A percentile compares a stretch with the other conserved stretches of the same genome.
Conservation (phyloP, 1,140 invertebrate species). For the Eupeodes corollae region DNA sequence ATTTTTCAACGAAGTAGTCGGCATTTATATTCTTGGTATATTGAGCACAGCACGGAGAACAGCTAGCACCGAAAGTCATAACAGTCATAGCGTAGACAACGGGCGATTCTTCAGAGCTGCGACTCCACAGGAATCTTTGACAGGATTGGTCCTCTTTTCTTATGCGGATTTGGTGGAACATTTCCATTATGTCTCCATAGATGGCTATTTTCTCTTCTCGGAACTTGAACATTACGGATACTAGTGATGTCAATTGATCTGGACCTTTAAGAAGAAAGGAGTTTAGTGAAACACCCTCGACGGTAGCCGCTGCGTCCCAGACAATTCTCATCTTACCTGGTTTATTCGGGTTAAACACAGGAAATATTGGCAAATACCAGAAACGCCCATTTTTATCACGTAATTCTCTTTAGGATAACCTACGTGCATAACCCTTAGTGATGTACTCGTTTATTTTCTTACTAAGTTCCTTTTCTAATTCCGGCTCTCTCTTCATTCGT, state of each 20-base stretch:
- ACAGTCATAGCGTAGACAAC: not conserved
- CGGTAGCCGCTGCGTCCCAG: slow-evolving; percentile 14
- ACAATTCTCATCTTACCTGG: slow-evolving; percentile 15
- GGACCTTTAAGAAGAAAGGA: slow-evolving; percentile 14
- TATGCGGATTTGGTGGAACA: slow-evolving; percentile 5
- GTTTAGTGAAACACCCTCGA: slow-evolving; percentile 12
- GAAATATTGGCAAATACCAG: slow-evolving; percentile 25
- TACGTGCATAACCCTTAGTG: slow-evolving; percentile 2
- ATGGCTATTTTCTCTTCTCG: not conserved
- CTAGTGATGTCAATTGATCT: slow-evolving; percentile 6
- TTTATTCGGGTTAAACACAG: slow-evolving; percentile 14
- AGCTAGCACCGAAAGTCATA: slow-evolving; percentile 5
- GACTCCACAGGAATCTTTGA: slow-evolving; percentile 8
- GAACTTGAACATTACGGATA: slow-evolving; percentile 4
- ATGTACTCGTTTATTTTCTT: not conserved
- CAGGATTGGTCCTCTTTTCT: slow-evolving; percentile 1
- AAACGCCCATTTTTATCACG: not conserved
- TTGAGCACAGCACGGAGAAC: slow-evolving; percentile 1
- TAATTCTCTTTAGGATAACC: not conserved
- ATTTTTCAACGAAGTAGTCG: not conserved
- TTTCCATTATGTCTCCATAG: slow-evolving; percentile 4
- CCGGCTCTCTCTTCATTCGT: slow-evolving; percentile 6
- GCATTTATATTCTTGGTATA: not conserved
- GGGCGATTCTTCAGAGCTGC: not conserved
- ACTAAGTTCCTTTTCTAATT: not conserved